Conservation (phyloP, 1,140 invertebrate species). For the Diachasma alloeum region DNA sequence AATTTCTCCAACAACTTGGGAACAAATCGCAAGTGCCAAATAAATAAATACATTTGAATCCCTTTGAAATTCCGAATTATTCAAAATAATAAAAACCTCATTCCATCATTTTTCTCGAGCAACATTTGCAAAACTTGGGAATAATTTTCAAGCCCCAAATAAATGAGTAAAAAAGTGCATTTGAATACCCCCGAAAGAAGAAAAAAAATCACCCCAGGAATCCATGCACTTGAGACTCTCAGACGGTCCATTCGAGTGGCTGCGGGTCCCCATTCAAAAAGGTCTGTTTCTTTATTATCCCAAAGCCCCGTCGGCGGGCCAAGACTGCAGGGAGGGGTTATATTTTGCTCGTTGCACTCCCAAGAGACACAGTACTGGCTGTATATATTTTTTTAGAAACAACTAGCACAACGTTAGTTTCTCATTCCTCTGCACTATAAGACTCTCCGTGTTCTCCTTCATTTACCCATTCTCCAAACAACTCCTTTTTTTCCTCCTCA, state of each 20-base stretch:
- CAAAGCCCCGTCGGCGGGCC: background rate
- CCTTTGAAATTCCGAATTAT: too few species aligned
- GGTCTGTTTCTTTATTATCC: constrained; percentile 9
- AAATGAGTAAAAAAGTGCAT: background rate
- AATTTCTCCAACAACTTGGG: too few species aligned
- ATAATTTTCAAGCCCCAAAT: background rate
- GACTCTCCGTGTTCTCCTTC: background rate
- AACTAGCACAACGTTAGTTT: background rate
- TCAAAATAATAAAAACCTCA: too few species aligned
- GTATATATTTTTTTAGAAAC: constrained; percentile 5
- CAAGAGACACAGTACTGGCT: background rate
- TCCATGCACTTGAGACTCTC: constrained; percentile 13
- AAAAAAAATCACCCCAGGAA: constrained; percentile 11
- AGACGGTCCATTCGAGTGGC: constrained; percentile 19
- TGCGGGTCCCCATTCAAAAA: constrained; percentile 10
- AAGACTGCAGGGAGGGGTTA: background rate
- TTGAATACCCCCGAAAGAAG: background rate
- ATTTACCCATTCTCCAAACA: constrained; percentile 6
- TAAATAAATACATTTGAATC: background rate
- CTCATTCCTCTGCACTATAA: background rate
- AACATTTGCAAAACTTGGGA: background rate
- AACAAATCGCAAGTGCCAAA: too few species aligned
- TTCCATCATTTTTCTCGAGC: background rate
- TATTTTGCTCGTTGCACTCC: constrained; percentile 8
- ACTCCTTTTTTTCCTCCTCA: background rate